Percentiles rank a stretch among this genome's conserved stretches.
Evolutionary conservation across 2,797 vertebrate genomes (phyloP).

Genomic region (Lithobates sylvaticus): DNA sequence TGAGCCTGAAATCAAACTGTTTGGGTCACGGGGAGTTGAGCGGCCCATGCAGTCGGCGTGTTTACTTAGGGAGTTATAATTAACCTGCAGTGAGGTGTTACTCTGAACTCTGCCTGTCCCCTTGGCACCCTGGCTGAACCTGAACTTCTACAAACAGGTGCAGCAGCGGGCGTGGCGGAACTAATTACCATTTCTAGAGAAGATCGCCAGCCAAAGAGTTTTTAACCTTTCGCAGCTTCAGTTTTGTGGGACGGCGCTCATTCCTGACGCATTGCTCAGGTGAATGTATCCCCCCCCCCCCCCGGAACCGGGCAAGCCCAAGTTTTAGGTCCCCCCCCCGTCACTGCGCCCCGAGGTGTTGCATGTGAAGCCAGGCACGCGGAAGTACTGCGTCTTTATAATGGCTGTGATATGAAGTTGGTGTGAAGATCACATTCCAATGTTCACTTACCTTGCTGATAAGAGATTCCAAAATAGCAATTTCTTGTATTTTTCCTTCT

Average conservation of each 20-base stretch:
- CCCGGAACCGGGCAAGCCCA: not conserved
- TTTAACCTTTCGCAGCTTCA: slow-evolving; percentile 3
- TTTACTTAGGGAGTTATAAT: slow-evolving; percentile 68
- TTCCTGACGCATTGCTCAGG: slow-evolving; percentile 1
- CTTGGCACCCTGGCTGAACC: slow-evolving; percentile 66
- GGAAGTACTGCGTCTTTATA: not conserved
- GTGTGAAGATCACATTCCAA: not conserved
- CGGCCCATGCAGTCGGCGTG: slow-evolving; percentile 64
- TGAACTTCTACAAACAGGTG: slow-evolving; percentile 69
- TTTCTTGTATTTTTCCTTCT: not conserved
- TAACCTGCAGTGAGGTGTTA: slow-evolving; percentile 67
- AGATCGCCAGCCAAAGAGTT: slow-evolving; percentile 59
- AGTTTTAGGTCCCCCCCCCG: not conserved
- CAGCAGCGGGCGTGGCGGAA: slow-evolving; percentile 65
- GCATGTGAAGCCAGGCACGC: not conserved
- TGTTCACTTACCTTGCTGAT: not conserved
- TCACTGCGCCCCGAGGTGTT: not conserved
- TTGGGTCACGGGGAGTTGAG: slow-evolving; percentile 79
- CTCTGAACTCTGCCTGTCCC: slow-evolving; percentile 68
- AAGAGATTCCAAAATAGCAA: not conserved
- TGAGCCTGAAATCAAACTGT: slow-evolving; percentile 67
- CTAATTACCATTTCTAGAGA: slow-evolving; percentile 63
- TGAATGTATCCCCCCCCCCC: not conserved
- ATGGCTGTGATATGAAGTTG: not conserved
- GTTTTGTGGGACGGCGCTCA: not conserved